Percentiles rank a stretch among this genome's conserved stretches.
phyloP scores from a whole-genome alignment of 2,113 vertebrate species.

The Xenus cinereus region DNA sequence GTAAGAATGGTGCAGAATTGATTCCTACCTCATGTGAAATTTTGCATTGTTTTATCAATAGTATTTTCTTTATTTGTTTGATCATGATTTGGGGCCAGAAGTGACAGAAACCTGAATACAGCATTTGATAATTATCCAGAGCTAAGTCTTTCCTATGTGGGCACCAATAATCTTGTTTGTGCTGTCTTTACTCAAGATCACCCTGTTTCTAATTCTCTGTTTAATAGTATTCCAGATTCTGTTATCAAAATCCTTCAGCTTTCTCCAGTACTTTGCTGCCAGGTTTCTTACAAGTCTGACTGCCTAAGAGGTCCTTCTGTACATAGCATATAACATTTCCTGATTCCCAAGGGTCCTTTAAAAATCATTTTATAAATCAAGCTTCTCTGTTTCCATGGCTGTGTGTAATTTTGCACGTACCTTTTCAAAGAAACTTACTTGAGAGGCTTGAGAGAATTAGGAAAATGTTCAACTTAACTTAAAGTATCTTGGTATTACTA shows the following conservation, averaged over 20 bases:
- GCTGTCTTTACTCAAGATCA: constrained; percentile 40
- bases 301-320: neutral
- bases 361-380: neutral
- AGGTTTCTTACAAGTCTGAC: constrained; percentile 9
- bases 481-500: neutral
- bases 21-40: neutral
- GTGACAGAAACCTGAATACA: neutral
- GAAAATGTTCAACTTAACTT: neutral
- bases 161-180: constrained; percentile 49
- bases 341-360: neutral
- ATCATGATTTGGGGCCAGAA: neutral
- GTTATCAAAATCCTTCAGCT: constrained; percentile 61
- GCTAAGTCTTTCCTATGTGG: constrained; percentile 31
- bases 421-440: neutral
- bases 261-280: constrained; percentile 31
- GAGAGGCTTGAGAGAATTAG: neutral
- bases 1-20: neutral
- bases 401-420: neutral
- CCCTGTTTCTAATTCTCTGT: constrained; percentile 44
- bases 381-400: neutral
- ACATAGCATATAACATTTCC: neutral
- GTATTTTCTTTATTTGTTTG: neutral
- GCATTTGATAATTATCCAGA: constrained; percentile 49
- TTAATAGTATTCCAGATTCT: constrained; percentile 65
- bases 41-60: neutral